These are phyloP conservation scores for Panagrolaimus sp. DNA, from an alignment of 1,140 invertebrate species.

Conservation along the genomic window DNA sequence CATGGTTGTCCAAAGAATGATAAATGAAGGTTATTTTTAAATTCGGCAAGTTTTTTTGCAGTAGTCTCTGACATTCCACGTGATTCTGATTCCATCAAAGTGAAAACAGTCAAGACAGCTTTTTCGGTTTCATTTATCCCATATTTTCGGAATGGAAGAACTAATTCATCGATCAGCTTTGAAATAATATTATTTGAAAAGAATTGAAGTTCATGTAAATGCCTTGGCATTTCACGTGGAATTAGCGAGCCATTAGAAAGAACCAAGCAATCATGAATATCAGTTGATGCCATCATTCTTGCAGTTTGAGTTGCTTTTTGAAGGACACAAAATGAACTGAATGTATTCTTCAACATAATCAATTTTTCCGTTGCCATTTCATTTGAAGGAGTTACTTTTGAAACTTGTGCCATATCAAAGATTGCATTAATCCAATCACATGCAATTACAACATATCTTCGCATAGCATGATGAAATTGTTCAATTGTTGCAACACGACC, in stretches of 20 bases:
- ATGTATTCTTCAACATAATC: slow-evolving; percentile 43
- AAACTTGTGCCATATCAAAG: slow-evolving; percentile 40
- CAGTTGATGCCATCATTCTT: too few species aligned
- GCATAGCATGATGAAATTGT: slow-evolving; percentile 45
- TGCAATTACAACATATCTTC: slow-evolving; percentile 42
- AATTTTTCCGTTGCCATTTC: neutral
- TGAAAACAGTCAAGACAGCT: slow-evolving; percentile 38
- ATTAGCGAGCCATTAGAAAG: slow-evolving; percentile 36
- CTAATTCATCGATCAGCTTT: slow-evolving; percentile 39
- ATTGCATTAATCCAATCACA: slow-evolving; percentile 53
- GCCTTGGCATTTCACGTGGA: slow-evolving; percentile 29
- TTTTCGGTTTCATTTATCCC: slow-evolving; percentile 34
- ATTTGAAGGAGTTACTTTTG: neutral
- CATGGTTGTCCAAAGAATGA: slow-evolving; percentile 44
- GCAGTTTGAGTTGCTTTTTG: slow-evolving; percentile 43
- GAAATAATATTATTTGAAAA: slow-evolving; percentile 45
- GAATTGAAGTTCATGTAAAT: slow-evolving; percentile 39
- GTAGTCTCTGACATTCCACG: slow-evolving; percentile 19
- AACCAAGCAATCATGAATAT: slow-evolving; percentile 24
- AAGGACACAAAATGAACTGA: slow-evolving; percentile 50
- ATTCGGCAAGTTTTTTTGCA: slow-evolving; percentile 11
- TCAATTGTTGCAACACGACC: slow-evolving; percentile 39
- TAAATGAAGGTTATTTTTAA: slow-evolving; percentile 36
- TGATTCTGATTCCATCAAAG: slow-evolving; percentile 33
- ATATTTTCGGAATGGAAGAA: slow-evolving; percentile 34